phyloP scores from a whole-genome alignment of 1,140 invertebrate genomes.

The Dendrolimus kikuchii region DNA sequence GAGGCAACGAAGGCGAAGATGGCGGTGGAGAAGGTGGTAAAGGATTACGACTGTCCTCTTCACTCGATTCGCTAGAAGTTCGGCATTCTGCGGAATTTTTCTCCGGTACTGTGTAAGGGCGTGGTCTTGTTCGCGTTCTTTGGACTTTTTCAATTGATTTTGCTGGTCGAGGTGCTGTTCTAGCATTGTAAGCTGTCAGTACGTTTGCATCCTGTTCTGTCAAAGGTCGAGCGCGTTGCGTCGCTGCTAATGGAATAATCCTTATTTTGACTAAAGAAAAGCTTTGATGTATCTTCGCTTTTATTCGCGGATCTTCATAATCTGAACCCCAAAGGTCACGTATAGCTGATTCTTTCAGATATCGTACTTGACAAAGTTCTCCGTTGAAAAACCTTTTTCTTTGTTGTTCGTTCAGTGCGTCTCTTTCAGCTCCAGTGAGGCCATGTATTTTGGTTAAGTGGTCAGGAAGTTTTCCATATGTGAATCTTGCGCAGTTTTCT shows the following conservation, averaged over 20 bases:
- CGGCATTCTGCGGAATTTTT: constrained; percentile 33
- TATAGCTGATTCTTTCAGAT: constrained; percentile 68
- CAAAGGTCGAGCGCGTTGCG: constrained; percentile 57
- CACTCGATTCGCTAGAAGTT: constrained; percentile 56
- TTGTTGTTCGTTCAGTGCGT: constrained; percentile 67
- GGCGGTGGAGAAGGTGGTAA: constrained; percentile 54
- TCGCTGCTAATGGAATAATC: constrained; percentile 66
- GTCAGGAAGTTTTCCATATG: constrained; percentile 68
- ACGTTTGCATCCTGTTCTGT: constrained; percentile 71
- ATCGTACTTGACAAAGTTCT: constrained; percentile 68
- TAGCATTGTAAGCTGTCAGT: constrained; percentile 67
- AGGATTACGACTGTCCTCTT: constrained; percentile 52
- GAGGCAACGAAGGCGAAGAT: constrained; percentile 53
- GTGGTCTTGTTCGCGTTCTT: constrained; percentile 39
- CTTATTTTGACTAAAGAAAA: constrained; percentile 67
- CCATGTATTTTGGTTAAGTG: constrained; percentile 69
- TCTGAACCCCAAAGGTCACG: constrained; percentile 67
- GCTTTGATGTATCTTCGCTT: constrained; percentile 66
- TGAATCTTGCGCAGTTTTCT: constrained; percentile 68
- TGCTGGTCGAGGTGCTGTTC: constrained; percentile 57
- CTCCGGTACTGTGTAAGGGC: constrained; percentile 44
- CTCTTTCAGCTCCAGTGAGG: constrained; percentile 62
- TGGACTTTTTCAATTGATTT: constrained; percentile 28
- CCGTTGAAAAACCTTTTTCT: constrained; percentile 70
- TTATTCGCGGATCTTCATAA: constrained; percentile 66